Conservation (phyloP, 1,140 invertebrate genomes). For the Scaptodrosophila lebanonensis region DNA sequence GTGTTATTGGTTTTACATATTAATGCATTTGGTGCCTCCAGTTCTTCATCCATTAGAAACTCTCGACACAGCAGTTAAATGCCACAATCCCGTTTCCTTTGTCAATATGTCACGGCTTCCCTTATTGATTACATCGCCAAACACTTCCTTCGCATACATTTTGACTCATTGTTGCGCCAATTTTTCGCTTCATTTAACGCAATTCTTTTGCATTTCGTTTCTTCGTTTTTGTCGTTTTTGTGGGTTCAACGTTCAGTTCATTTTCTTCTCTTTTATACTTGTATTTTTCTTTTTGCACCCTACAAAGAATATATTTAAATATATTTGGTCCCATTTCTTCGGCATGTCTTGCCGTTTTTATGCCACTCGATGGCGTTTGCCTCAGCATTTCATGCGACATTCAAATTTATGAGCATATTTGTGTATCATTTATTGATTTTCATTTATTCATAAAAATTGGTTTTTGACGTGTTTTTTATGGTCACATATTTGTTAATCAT, state of each 20-base stretch:
- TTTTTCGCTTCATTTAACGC: constrained; percentile 67
- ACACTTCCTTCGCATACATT: constrained; percentile 49
- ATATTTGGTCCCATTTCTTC: constrained; percentile 33
- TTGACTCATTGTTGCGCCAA: constrained; percentile 53
- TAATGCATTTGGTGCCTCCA: constrained; percentile 42
- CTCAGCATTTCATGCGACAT: neutral
- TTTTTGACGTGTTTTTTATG: constrained; percentile 67
- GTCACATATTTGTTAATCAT: constrained; percentile 40
- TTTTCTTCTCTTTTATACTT: too few species aligned
- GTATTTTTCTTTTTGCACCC: too few species aligned
- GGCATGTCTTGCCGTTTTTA: neutral
- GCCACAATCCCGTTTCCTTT: constrained; percentile 30
- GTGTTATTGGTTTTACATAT: constrained; percentile 68
- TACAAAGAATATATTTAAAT: constrained; percentile 67
- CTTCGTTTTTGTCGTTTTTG: too few species aligned
- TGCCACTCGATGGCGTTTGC: neutral
- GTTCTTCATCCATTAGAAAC: constrained; percentile 19
- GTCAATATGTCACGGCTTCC: constrained; percentile 12
- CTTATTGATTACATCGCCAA: constrained; percentile 61
- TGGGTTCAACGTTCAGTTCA: too few species aligned
- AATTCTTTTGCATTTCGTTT: constrained; percentile 24
- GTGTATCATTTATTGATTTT: constrained; percentile 66
- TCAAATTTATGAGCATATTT: constrained; percentile 31
- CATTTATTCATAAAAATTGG: constrained; percentile 66
- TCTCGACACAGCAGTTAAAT: constrained; percentile 22